These are phyloP conservation scores for Palaemon carinicauda DNA, from an alignment of 1,140 invertebrate species.

Conservation along the genomic window DNA sequence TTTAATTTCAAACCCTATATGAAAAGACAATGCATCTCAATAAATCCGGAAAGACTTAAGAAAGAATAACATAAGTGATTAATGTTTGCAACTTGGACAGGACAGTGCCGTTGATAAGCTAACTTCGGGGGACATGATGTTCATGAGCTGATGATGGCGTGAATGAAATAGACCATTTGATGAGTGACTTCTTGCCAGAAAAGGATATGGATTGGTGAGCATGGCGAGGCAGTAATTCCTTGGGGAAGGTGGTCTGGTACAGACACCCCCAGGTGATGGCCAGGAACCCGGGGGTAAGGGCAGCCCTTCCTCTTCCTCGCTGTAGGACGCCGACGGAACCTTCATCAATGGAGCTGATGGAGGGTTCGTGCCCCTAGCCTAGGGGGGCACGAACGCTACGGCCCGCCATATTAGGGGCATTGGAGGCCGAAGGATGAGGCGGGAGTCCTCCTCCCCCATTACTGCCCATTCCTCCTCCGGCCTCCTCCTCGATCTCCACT, in stretches of 20 bases:
- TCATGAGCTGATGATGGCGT: not conserved
- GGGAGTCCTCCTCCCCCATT: no score
- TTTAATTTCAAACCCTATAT: no score
- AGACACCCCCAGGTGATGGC: conserved; percentile 57
- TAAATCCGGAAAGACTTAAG: no score
- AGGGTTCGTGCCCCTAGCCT: conserved; percentile 12
- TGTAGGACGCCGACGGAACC: conserved; percentile 51
- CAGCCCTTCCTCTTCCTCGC: conserved; percentile 51
- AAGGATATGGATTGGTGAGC: conserved; percentile 59
- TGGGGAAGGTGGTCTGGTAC: conserved; percentile 48
- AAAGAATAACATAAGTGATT: no score
- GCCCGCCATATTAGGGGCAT: conserved; percentile 27
- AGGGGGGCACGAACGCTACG: conserved; percentile 46
- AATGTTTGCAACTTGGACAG: no score
- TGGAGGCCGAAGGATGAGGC: not conserved
- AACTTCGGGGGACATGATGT: not conserved
- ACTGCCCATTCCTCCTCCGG: not conserved
- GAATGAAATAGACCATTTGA: not conserved
- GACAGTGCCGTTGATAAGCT: no score
- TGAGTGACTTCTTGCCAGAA: conserved; percentile 5
- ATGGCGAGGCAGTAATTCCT: conserved; percentile 56
- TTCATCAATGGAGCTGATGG: conserved; percentile 41
- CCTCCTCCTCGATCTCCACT: conserved; percentile 52
- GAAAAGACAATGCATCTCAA: no score
- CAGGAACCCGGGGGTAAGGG: conserved; percentile 58